phyloP scores from a whole-genome alignment of 2,888 invertebrate species.

The Arenicola marina region DNA sequence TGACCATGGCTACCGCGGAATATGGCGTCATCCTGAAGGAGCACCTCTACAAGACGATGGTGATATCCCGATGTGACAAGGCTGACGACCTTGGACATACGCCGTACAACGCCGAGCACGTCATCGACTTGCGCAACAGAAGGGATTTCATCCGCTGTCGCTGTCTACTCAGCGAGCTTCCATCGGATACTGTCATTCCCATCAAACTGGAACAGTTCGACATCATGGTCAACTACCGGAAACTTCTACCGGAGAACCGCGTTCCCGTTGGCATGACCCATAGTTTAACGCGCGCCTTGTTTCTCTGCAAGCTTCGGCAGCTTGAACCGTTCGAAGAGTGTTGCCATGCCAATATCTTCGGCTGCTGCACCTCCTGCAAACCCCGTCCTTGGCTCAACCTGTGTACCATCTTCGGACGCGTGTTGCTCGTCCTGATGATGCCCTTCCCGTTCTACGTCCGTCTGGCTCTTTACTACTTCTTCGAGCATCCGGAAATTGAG shows the following conservation, averaged over 20 bases:
- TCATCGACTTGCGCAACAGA: slow-evolving; percentile 18
- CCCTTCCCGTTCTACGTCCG: slow-evolving; percentile 53
- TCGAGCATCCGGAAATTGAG: slow-evolving; percentile 46
- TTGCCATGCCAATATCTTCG: slow-evolving; percentile 39
- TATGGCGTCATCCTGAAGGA: slow-evolving; percentile 44
- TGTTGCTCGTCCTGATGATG: slow-evolving; percentile 41
- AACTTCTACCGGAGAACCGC: slow-evolving; percentile 27
- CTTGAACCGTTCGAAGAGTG: slow-evolving; percentile 28
- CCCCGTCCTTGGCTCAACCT: slow-evolving; percentile 17
- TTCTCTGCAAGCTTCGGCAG: slow-evolving; percentile 29
- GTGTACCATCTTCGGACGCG: slow-evolving; percentile 39
- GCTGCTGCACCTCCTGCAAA: slow-evolving; percentile 12
- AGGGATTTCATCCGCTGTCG: slow-evolving; percentile 19
- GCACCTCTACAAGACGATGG: slow-evolving; percentile 27
- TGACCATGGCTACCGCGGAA: slow-evolving; percentile 18
- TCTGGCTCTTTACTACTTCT: slow-evolving; percentile 48
- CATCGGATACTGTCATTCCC: slow-evolving; percentile 21
- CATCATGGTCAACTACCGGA: slow-evolving; percentile 31
- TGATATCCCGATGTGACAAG: slow-evolving; percentile 9
- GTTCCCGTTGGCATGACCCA: slow-evolving; percentile 30
- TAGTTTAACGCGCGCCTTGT: slow-evolving; percentile 23
- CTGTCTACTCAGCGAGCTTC: slow-evolving; percentile 18
- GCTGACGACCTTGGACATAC: neutral
- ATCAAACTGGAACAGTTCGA: slow-evolving; percentile 26
- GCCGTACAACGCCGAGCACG: slow-evolving; percentile 9